Percentiles rank a stretch among this genome's conserved stretches.
Conservation (phyloP, 2,888 invertebrate species). For the Caenorhabditis japonica region DNA sequence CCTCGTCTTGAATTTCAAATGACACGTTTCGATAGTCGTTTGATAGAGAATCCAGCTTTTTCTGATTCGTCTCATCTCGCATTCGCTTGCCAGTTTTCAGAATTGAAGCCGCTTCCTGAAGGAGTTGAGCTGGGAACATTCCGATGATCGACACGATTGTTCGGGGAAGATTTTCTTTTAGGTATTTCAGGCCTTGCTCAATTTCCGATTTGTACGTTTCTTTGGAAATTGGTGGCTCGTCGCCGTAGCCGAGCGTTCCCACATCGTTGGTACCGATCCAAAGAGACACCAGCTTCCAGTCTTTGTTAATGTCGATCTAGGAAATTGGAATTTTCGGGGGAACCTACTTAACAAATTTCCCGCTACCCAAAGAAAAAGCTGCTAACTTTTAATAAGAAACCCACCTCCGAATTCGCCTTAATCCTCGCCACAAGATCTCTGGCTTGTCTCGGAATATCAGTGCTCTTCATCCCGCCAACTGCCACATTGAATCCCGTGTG, state of each 20-base stretch:
- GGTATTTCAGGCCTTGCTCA: constrained; percentile 32
- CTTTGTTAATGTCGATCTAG: constrained; percentile 57
- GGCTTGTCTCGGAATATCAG: constrained; percentile 65
- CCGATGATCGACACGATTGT: constrained; percentile 53
- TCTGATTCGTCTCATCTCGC: constrained; percentile 11
- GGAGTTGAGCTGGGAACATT: constrained; percentile 57
- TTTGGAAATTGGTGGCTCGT: constrained; percentile 25
- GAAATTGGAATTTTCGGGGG: background rate
- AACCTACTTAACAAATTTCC: no score
- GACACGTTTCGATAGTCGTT: constrained; percentile 30
- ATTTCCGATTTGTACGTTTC: constrained; percentile 45
- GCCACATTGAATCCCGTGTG: constrained; percentile 59
- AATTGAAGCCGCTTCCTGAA: constrained; percentile 49
- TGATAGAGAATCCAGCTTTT: constrained; percentile 19
- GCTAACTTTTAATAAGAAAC: no score
- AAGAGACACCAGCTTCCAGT: constrained; percentile 69
- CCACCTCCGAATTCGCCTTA: constrained; percentile 10
- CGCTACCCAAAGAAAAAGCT: no score
- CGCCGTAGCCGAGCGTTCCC: constrained; percentile 37
- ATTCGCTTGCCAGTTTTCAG: constrained; percentile 45
- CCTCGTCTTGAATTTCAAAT: constrained; percentile 55
- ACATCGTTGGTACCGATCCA: constrained; percentile 72
- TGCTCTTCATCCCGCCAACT: constrained; percentile 58
- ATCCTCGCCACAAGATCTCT: constrained; percentile 20
- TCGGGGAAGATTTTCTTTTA: constrained; percentile 51